Conservation (phyloP, 2,113 vertebrate genomes). For the Campylorhamphus procurvoides region DNA sequence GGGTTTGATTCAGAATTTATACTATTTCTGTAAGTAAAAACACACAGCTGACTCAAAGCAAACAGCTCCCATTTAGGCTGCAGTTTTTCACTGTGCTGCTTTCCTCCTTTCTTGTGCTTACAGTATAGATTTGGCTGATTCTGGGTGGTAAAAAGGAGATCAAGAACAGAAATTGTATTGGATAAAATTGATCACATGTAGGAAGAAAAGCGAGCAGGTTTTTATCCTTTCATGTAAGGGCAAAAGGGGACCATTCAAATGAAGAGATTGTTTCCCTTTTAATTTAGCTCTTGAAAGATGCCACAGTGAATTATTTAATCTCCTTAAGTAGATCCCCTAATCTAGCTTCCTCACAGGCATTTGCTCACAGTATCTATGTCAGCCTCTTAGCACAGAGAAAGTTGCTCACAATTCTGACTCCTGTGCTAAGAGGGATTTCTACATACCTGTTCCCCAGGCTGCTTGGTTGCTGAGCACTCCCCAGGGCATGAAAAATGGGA, state of each 20-base stretch:
- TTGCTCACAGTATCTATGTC: neutral
- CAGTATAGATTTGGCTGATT: neutral
- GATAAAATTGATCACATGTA: neutral
- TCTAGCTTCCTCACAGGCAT: neutral
- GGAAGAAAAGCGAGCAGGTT: neutral
- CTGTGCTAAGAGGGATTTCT: neutral
- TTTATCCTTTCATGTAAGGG: neutral
- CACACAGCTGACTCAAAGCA: slow-evolving; percentile 10
- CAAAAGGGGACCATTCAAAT: neutral
- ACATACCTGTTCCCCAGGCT: neutral
- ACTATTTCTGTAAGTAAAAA: slow-evolving; percentile 19
- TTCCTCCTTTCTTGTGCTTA: neutral
- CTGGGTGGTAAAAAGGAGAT: neutral
- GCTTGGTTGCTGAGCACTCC: neutral
- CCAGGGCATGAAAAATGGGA: neutral
- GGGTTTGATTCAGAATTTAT: slow-evolving; percentile 40
- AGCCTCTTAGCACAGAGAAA: neutral
- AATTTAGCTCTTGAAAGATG: neutral
- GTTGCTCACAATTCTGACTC: neutral
- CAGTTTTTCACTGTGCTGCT: neutral
- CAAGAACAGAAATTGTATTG: neutral
- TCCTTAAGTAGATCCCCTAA: neutral
- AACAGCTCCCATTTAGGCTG: neutral
- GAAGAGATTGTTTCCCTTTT: neutral
- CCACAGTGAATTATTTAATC: neutral